Evolutionary conservation across 2,888 invertebrate genomes (phyloP), one percentile per base, ranked within the genome.

Genomic region (Dyspetes luteomarginatus): DNA sequence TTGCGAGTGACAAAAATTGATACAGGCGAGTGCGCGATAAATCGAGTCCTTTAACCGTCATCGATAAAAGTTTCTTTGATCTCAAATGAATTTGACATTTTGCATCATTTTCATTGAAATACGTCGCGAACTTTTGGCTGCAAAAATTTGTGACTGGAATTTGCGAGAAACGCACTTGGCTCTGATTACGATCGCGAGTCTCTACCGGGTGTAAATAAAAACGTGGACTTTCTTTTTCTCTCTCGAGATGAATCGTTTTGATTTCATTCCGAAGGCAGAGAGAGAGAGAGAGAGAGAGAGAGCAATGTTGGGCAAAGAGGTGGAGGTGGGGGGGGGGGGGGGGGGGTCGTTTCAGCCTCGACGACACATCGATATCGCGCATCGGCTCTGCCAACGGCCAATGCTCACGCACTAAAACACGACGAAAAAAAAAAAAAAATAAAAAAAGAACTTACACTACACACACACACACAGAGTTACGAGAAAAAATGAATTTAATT

Each of bases 211-310:
- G 72, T 77, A 73, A 65, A 67, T 77, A 81, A 56, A 79, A 78
- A 80, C 73, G 72, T 76, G 75, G 77, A 75, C n/a, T n/a, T n/a
- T 55, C 43, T 69, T 24, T 69, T 28, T 69, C 45, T 69, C 76
- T 76, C 52, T 78, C 81, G 77, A 82, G 84, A 81, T 82, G 83
- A 82, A 80, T 82, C 75, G 80, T 72, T 83, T 83, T 78, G 74
- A 81, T 79, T 76, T 77, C 68, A 64, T 17, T 62, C 67, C 68
- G 67, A 64, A 76, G 55, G 62, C 24, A 43, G 55, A 50, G 28
- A 52, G 3, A n/a, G 15, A 5, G 3, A 15, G n/a, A 45, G 26
- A 58, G 48, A 68, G 22, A 58, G 17, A 56, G 26, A 15, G n/a
- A n/a, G n/a, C n/a, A n/a, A n/a, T n/a, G n/a, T n/a, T n/a, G n/a